phyloP scores from a whole-genome alignment of 2,797 vertebrate genomes.

The Selene dorsalis region DNA sequence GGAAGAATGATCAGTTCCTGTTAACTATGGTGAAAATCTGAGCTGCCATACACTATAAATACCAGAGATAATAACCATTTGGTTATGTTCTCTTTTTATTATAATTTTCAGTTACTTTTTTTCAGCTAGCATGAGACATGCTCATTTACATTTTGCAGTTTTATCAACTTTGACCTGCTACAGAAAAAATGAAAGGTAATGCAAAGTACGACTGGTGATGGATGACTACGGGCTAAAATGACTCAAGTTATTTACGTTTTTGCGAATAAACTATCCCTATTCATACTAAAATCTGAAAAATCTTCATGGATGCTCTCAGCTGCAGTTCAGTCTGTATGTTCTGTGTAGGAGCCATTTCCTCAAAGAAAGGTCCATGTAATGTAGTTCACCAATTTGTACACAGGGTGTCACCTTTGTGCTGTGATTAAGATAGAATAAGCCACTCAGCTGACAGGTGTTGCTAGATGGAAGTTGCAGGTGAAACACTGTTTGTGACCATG shows the following conservation, averaged over 20 bases:
- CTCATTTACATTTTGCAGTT: neutral
- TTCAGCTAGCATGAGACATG: neutral
- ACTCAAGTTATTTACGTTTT: too few relatives aligned
- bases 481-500: neutral
- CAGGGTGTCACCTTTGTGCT: slow-evolving; percentile 36
- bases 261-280: too few relatives aligned
- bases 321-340: neutral
- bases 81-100: neutral
- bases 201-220: neutral
- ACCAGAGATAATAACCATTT: neutral
- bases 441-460: neutral
- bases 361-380: neutral
- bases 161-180: neutral
- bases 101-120: neutral
- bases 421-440: neutral
- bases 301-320: neutral
- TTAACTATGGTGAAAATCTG: slow-evolving; percentile 12
- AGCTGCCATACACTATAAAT: neutral
- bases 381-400: slow-evolving; percentile 45
- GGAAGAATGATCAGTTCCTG: slow-evolving; percentile 57
- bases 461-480: neutral
- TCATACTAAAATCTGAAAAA: too few relatives aligned
- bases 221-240: neutral
- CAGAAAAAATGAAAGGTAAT: too few relatives aligned
- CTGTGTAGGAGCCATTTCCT: neutral